Percentiles rank a stretch among this genome's conserved stretches.
Conservation (phyloP, 2,888 invertebrate genomes). For the Hoplodrina blanda region DNA sequence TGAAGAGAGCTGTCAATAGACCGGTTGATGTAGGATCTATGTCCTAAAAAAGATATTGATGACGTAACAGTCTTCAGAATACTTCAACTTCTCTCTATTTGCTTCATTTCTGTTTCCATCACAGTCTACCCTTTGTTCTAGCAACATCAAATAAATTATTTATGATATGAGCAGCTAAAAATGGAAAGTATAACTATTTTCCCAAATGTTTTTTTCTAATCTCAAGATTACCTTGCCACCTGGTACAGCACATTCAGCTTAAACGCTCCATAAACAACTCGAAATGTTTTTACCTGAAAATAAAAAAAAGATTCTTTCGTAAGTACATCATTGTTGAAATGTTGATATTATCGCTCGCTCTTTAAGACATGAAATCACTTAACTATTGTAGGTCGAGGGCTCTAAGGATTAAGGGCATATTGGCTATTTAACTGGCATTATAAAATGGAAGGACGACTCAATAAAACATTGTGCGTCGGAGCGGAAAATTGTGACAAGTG, state of each 20-base stretch:
- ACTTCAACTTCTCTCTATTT: no score
- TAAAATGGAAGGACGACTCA: constrained; percentile 56
- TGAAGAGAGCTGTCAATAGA: no score
- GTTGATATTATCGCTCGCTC: constrained; percentile 45
- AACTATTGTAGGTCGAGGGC: constrained; percentile 68
- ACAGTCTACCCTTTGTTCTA: neutral
- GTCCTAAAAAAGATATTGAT: neutral
- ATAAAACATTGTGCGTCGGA: constrained; percentile 52
- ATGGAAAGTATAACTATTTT: constrained; percentile 8
- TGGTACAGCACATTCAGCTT: constrained; percentile 52
- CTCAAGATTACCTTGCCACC: constrained; percentile 48
- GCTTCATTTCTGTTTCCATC: neutral
- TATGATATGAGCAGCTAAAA: neutral
- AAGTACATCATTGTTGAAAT: constrained; percentile 51
- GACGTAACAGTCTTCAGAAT: neutral
- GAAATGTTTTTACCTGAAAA: constrained; percentile 74
- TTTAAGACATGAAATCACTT: constrained; percentile 71
- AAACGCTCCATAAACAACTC: constrained; percentile 57
- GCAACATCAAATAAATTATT: constrained; percentile 22
- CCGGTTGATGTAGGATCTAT: no score
- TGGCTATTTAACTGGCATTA: constrained; percentile 64
- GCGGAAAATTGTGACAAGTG: constrained; percentile 55
- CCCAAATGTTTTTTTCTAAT: constrained; percentile 36
- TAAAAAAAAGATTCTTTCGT: constrained; percentile 63
- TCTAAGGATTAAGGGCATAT: constrained; percentile 66